Percentiles rank a stretch among this genome's conserved stretches.
Conservation (phyloP, 2,113 vertebrate species). For the Thomomys bottae region DNA sequence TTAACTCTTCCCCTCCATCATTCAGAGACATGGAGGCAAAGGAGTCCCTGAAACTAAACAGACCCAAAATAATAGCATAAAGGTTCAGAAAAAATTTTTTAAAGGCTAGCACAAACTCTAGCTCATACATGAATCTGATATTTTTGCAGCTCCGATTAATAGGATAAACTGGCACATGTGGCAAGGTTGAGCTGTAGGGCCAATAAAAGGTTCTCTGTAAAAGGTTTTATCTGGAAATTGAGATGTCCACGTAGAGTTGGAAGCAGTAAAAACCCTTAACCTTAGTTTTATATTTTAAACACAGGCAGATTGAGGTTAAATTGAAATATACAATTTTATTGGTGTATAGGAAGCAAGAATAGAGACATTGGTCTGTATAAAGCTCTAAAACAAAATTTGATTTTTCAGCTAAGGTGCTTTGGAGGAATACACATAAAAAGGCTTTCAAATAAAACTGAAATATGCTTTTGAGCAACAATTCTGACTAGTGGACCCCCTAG, state of each 20-base stretch:
- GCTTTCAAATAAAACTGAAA: constrained; percentile 74
- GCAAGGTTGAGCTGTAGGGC: background rate
- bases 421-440: constrained; percentile 62
- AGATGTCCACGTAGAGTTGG: constrained; percentile 47
- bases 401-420: constrained; percentile 70
- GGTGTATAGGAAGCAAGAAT: constrained; percentile 48
- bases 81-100: background rate
- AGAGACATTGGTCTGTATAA: constrained; percentile 64
- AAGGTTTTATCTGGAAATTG: constrained; percentile 56
- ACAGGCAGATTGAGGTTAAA: constrained; percentile 69
- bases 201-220: constrained; percentile 52
- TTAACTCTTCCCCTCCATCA: background rate
- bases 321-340: constrained; percentile 73
- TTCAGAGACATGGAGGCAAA: background rate
- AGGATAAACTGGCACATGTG: background rate
- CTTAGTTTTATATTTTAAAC: constrained; percentile 73
- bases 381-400: constrained; percentile 68
- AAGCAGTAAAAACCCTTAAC: constrained; percentile 57
- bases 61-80: background rate
- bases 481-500: background rate
- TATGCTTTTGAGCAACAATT: constrained; percentile 53
- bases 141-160: constrained; percentile 42
- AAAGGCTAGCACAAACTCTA: constrained; percentile 25
- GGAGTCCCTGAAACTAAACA: background rate
- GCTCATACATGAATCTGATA: constrained; percentile 28